These are phyloP conservation scores for Drosophila bocki DNA, from an alignment of 1,140 invertebrate species.

Conservation along the genomic window DNA sequence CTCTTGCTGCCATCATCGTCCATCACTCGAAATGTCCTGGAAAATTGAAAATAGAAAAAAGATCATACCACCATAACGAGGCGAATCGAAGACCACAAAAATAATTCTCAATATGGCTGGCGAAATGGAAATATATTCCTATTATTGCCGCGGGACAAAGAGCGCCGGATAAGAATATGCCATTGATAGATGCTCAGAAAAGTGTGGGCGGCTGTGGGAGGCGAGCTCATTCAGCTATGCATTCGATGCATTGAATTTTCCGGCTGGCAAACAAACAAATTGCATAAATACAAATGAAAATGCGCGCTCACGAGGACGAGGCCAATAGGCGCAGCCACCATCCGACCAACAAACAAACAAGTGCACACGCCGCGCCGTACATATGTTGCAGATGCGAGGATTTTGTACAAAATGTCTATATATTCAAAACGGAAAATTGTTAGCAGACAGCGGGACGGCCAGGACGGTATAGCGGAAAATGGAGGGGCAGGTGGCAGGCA, in stretches of 20 bases:
- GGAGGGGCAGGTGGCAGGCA: constrained; percentile 5
- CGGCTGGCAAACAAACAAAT: constrained; percentile 80
- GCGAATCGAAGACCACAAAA: constrained; percentile 13
- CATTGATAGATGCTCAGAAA: constrained; percentile 31
- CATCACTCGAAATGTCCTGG: constrained; percentile 94
- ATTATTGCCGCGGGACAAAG: constrained; percentile 60
- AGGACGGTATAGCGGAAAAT: constrained; percentile 5
- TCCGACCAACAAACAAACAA: constrained; percentile 41
- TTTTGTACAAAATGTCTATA: constrained; percentile 82
- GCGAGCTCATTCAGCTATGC: constrained; percentile 33
- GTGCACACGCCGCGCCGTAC: constrained; percentile 30
- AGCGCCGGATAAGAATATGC: constrained; percentile 52
- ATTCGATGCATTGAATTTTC: constrained; percentile 81
- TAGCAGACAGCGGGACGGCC: constrained; percentile 53
- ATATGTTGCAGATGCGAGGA: constrained; percentile 65
- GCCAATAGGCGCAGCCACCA: constrained; percentile 51
- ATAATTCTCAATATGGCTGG: constrained; percentile 33
- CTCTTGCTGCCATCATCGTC: constrained; percentile 95
- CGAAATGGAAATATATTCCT: constrained; percentile 59
- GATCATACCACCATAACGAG: background rate
- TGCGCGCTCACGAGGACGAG: constrained; percentile 56
- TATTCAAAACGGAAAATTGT: constrained; percentile 80
- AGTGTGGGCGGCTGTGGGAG: background rate
- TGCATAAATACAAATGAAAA: constrained; percentile 83
- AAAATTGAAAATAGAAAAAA: constrained; percentile 16